Percentiles rank a stretch among this genome's conserved stretches.
phyloP scores from a whole-genome alignment of 2,888 invertebrate species.

The Morpho helenor region DNA sequence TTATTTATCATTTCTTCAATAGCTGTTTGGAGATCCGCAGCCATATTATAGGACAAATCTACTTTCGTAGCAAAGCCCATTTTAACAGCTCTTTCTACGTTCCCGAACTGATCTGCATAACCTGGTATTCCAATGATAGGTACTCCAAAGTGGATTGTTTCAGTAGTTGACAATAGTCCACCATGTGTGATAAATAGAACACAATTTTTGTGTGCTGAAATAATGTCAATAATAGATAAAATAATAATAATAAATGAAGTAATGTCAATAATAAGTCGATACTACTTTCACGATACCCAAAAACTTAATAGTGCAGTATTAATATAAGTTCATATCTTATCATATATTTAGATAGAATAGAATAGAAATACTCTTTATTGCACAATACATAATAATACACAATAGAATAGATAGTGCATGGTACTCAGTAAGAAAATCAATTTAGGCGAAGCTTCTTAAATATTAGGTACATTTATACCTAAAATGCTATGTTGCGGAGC shows the following conservation, averaged over 20 bases:
- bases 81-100: constrained; percentile 41
- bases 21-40: constrained; percentile 37
- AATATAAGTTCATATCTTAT: too few species aligned
- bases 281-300: too few species aligned
- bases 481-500: constrained; percentile 49
- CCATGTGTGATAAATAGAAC: constrained; percentile 50
- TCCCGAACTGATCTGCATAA: constrained; percentile 48
- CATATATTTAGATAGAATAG: too few species aligned
- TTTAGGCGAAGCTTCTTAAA: too few species aligned
- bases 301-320: too few species aligned
- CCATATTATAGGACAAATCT: constrained; percentile 34
- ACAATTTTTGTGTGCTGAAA: constrained; percentile 50
- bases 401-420: too few species aligned
- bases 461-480: constrained; percentile 28
- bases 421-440: too few species aligned
- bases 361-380: too few species aligned
- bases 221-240: neutral
- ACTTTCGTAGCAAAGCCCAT: constrained; percentile 45
- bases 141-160: constrained; percentile 45
- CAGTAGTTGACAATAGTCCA: constrained; percentile 46
- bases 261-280: too few species aligned
- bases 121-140: constrained; percentile 52
- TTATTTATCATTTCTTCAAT: constrained; percentile 40
- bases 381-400: too few species aligned
- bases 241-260: too few species aligned